Conservation (phyloP, 2,113 vertebrate species). For the Polyodon spathula region DNA sequence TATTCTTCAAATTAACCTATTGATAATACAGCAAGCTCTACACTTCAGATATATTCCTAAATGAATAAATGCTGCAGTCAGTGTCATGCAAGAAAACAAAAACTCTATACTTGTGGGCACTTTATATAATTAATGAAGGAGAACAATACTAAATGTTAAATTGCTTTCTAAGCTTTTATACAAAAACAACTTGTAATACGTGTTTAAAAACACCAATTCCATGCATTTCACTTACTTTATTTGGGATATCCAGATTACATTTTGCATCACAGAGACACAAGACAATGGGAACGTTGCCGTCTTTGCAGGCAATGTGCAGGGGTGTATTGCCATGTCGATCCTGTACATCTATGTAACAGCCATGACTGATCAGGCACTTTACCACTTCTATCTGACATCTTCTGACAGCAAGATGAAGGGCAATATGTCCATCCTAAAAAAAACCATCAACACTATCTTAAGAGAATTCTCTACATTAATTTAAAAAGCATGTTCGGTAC, state of each 20-base stretch:
- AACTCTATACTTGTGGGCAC: too few species aligned
- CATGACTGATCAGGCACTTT: conserved; percentile 71
- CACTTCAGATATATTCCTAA: too few species aligned
- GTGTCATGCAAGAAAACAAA: too few species aligned
- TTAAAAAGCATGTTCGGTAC: background rate
- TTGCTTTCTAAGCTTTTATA: too few species aligned
- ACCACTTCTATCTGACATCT: conserved; percentile 91
- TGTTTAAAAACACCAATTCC: background rate
- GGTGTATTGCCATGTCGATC: conserved; percentile 90
- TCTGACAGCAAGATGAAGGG: conserved; percentile 86
- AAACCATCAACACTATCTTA: too few species aligned
- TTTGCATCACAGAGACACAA: conserved; percentile 67
- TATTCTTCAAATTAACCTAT: too few species aligned
- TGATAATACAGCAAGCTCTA: too few species aligned
- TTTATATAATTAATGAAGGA: too few species aligned
- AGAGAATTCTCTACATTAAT: too few species aligned
- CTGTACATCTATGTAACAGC: conserved; percentile 73
- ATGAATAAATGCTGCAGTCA: too few species aligned
- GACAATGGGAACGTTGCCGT: conserved; percentile 80
- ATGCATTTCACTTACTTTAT: conserved; percentile 66
- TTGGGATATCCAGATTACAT: conserved; percentile 75
- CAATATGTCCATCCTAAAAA: conserved; percentile 83
- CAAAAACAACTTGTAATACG: too few species aligned
- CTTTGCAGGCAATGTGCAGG: conserved; percentile 90
- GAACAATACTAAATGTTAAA: too few species aligned